A percentile compares a stretch with the other conserved stretches of the same genome.
Conservation (phyloP, 2,113 vertebrate genomes). For the Clarias gariepinus region DNA sequence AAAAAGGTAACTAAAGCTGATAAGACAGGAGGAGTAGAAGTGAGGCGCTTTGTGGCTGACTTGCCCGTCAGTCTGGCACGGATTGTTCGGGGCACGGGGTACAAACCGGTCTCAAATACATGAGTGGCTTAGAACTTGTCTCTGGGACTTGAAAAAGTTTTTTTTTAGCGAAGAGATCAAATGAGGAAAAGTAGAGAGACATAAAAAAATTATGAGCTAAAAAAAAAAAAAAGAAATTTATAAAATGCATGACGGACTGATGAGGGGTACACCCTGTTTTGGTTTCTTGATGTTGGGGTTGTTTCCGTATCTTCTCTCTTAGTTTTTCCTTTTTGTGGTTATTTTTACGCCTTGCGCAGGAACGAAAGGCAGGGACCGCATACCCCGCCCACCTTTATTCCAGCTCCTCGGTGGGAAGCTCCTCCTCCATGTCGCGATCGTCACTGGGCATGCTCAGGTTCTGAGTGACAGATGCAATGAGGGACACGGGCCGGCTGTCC, state of each 20-base stretch:
- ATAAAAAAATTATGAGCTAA: background rate
- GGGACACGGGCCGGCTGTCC: constrained; percentile 83
- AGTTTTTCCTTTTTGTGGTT: constrained; percentile 58
- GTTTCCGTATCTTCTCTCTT: constrained; percentile 60
- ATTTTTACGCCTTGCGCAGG: constrained; percentile 35
- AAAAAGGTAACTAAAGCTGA: constrained; percentile 57
- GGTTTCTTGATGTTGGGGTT: constrained; percentile 69
- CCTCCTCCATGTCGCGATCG: constrained; percentile 92
- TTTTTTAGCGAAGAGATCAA: constrained; percentile 35
- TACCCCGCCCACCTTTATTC: constrained; percentile 78
- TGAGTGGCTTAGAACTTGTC: constrained; percentile 33
- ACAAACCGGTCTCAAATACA: constrained; percentile 5
- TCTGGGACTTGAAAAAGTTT: constrained; percentile 47
- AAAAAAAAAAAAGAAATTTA: constrained; percentile 54
- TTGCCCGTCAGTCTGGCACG: constrained; percentile 26
- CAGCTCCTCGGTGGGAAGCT: constrained; percentile 92
- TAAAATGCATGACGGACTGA: constrained; percentile 66
- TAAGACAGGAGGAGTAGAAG: constrained; percentile 51
- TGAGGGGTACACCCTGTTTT: constrained; percentile 77
- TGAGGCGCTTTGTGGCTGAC: constrained; percentile 53
- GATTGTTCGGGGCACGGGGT: background rate
- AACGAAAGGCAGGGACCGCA: constrained; percentile 40
- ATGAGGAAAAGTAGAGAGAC: background rate
- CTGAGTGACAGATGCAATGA: constrained; percentile 83
- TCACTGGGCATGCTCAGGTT: constrained; percentile 83